These are phyloP conservation scores for Gastrophysa polygoni DNA, from an alignment of 2,888 invertebrate genomes.

Conservation along the genomic window DNA sequence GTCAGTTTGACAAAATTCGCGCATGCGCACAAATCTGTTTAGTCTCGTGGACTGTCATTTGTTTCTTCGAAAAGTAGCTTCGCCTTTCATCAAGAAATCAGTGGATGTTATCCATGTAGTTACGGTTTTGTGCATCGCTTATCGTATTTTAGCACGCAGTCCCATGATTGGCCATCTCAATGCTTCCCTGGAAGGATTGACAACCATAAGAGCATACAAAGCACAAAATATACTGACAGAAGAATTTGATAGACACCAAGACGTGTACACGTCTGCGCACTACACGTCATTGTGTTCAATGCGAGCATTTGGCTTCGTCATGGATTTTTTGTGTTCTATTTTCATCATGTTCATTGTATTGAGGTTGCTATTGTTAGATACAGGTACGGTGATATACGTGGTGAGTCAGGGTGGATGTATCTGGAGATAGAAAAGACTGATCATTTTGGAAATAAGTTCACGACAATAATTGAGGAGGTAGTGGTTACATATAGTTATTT, in stretches of 20 bases:
- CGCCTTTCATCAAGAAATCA: too few relatives aligned
- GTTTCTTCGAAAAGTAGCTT: too few relatives aligned
- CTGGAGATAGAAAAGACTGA: too few relatives aligned
- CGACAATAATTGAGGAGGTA: too few relatives aligned
- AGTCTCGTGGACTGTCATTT: too few relatives aligned
- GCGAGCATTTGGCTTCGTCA: slow-evolving; percentile 50
- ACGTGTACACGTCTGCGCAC: slow-evolving; percentile 51
- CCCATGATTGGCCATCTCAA: slow-evolving; percentile 54
- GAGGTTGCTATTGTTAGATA: slow-evolving; percentile 37
- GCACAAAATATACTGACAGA: slow-evolving; percentile 48
- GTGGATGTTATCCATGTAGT: too few relatives aligned
- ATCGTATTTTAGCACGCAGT: slow-evolving; percentile 51
- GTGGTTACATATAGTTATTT: too few relatives aligned
- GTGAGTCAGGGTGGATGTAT: too few relatives aligned
- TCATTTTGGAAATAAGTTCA: too few relatives aligned
- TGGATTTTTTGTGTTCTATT: slow-evolving; percentile 47
- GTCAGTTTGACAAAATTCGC: too few relatives aligned
- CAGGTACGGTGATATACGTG: slow-evolving; percentile 31
- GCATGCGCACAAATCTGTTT: too few relatives aligned
- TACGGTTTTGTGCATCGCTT: too few relatives aligned
- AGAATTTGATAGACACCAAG: slow-evolving; percentile 54
- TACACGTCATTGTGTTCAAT: slow-evolving; percentile 47
- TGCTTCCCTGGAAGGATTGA: slow-evolving; percentile 54
- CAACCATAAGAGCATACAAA: slow-evolving; percentile 53
- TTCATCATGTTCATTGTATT: slow-evolving; percentile 41